Conservation (phyloP, 1,140 invertebrate species). For the Temnothorax longispinosus region DNA sequence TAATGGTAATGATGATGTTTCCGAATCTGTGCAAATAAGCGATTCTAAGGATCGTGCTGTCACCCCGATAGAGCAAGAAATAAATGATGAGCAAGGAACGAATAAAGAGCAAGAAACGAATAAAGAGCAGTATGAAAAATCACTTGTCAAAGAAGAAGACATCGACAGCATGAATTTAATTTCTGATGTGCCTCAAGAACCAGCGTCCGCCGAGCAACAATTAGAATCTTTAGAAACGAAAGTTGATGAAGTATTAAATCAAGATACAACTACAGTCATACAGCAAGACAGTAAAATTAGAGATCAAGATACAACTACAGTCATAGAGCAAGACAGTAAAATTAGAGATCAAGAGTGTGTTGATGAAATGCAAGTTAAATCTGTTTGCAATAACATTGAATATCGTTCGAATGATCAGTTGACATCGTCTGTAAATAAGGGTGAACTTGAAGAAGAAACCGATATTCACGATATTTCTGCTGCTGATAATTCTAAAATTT, state of each 20-base stretch:
- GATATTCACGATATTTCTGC: neutral
- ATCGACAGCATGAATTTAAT: neutral
- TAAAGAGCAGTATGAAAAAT: conserved; percentile 31
- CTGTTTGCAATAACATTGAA: conserved; percentile 23
- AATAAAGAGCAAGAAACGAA: conserved; percentile 54
- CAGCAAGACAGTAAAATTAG: conserved; percentile 11
- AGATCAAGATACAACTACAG: neutral
- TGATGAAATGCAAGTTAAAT: conserved; percentile 6
- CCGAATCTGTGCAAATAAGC: conserved; percentile 59
- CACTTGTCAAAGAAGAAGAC: neutral
- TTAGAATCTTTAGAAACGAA: neutral
- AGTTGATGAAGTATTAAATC: neutral
- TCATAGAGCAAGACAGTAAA: neutral
- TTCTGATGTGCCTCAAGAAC: neutral
- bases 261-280: neutral
- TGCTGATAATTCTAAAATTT: neutral
- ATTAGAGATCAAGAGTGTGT: conserved; percentile 10
- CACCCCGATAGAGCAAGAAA: neutral
- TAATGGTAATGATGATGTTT: conserved; percentile 77
- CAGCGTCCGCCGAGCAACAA: conserved; percentile 7
- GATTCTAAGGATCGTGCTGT: conserved; percentile 29
- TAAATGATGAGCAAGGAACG: neutral
- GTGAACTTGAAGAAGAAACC: conserved; percentile 4
- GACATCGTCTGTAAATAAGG: neutral
- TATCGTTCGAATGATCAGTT: conserved; percentile 21